phyloP scores from a whole-genome alignment of 2,888 invertebrate species.

The Chrysodeixis includens region DNA sequence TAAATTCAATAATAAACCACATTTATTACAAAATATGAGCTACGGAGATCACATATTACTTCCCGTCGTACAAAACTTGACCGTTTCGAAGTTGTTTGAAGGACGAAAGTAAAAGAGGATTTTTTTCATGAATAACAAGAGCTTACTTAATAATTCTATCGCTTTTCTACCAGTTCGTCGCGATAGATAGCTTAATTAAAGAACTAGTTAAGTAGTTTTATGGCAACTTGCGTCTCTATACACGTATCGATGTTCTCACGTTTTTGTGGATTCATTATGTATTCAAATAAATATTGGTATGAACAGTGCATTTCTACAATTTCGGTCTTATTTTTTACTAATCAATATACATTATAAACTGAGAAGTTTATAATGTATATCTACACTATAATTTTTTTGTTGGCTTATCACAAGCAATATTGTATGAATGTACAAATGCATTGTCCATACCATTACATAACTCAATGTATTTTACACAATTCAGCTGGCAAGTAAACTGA shows the following conservation, averaged over 20 bases:
- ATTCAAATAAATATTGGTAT: conserved; percentile 20
- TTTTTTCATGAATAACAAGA: conserved; percentile 24
- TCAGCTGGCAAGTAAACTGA: conserved; percentile 5
- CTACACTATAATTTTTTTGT: too few relatives aligned
- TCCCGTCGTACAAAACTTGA: conserved; percentile 50
- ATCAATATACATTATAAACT: background rate
- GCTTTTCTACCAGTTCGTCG: conserved; percentile 50
- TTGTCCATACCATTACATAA: conserved; percentile 10
- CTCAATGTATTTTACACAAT: background rate
- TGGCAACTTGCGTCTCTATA: conserved; percentile 52
- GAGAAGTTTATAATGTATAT: too few relatives aligned
- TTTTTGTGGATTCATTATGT: conserved; percentile 18
- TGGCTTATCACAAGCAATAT: too few relatives aligned
- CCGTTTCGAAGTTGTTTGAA: conserved; percentile 45
- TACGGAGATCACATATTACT: conserved; percentile 53
- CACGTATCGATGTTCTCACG: conserved; percentile 29
- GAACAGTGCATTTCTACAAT: conserved; percentile 17
- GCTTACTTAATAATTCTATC: conserved; percentile 50
- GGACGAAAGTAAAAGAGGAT: conserved; percentile 28
- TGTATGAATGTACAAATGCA: conserved; percentile 6
- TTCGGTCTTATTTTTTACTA: background rate
- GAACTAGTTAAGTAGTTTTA: conserved; percentile 55
- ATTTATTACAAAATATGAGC: conserved; percentile 51
- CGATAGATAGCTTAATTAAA: conserved; percentile 50
- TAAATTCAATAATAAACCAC: conserved; percentile 40